phyloP scores from a whole-genome alignment of 2,113 vertebrate genomes.

The Sterrhoptilus dennistouni region DNA sequence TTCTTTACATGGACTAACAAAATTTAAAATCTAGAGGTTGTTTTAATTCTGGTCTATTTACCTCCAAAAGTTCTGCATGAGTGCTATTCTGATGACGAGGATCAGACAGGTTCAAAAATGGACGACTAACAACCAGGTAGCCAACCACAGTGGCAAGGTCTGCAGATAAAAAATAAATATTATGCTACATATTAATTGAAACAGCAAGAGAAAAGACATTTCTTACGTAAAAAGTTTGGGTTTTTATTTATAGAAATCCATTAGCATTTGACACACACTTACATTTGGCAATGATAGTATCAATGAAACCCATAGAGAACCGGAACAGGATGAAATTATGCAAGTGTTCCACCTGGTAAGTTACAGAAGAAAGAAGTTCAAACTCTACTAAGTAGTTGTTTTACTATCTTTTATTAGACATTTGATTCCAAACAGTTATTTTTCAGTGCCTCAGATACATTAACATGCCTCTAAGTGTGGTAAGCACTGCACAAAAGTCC shows the following conservation, averaged over 20 bases:
- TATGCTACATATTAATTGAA: not conserved
- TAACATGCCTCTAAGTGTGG: not conserved
- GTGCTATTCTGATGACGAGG: constrained; percentile 86
- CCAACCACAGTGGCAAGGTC: constrained; percentile 96
- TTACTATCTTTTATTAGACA: not conserved
- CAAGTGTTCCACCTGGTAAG: constrained; percentile 89
- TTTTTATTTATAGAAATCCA: not conserved
- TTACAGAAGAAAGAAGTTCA: not conserved
- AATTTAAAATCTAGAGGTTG: not conserved
- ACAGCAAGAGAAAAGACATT: not conserved
- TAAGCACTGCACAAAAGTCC: not conserved
- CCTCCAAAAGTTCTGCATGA: constrained; percentile 93
- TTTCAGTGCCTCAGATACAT: not conserved
- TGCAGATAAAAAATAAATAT: constrained; percentile 61
- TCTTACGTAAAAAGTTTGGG: not conserved
- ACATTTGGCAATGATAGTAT: constrained; percentile 97
- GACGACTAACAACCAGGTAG: constrained; percentile 93
- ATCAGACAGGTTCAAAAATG: constrained; percentile 86
- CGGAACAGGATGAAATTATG: constrained; percentile 97
- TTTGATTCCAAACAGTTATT: not conserved
- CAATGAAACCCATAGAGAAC: constrained; percentile 98
- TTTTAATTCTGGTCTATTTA: constrained; percentile 53
- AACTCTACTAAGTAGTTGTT: not conserved
- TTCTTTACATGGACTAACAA: not conserved
- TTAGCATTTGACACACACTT: constrained; percentile 66